Evolutionary conservation across 2,113 vertebrate genomes (phyloP).

Genomic region (Stegastes partitus): DNA sequence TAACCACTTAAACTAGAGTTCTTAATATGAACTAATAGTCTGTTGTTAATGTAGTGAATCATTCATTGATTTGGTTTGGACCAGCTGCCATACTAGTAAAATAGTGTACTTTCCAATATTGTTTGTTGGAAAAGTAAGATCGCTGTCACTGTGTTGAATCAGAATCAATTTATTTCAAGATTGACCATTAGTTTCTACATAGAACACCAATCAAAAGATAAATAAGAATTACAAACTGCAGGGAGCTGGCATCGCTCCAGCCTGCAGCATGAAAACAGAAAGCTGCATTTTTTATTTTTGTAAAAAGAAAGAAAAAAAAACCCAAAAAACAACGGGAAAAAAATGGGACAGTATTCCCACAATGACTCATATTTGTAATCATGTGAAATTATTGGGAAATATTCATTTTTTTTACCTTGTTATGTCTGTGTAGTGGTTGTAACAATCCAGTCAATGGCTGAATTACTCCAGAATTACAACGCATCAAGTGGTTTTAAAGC

Average conservation of each 20-base stretch:
- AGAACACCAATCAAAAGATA: slow-evolving; percentile 43
- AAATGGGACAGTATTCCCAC: slow-evolving; percentile 55
- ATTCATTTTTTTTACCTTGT: too few species aligned
- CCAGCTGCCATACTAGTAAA: slow-evolving; percentile 20
- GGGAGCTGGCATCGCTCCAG: slow-evolving; percentile 24
- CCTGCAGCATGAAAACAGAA: too few species aligned
- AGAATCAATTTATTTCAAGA: slow-evolving; percentile 79
- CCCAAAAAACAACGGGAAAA: slow-evolving; percentile 27
- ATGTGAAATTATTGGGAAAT: slow-evolving; percentile 56
- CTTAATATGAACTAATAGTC: slow-evolving; percentile 17
- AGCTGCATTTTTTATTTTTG: not conserved
- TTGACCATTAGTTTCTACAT: slow-evolving; percentile 40
- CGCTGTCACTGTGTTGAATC: slow-evolving; percentile 57
- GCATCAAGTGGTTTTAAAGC: too few species aligned
- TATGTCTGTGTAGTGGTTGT: too few species aligned
- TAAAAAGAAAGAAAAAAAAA: not conserved
- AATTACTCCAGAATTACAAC: too few species aligned
- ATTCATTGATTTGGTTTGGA: slow-evolving; percentile 15
- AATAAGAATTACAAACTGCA: slow-evolving; percentile 23
- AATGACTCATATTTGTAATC: slow-evolving; percentile 44
- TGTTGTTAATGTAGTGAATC: too few species aligned
- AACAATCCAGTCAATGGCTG: too few species aligned
- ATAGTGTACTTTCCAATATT: not conserved
- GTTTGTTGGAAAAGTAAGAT: slow-evolving; percentile 18
- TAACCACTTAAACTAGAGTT: too few species aligned